Base-by-base conservation (phyloP, 2,888 invertebrate species). In the Parnassius apollo region DNA sequence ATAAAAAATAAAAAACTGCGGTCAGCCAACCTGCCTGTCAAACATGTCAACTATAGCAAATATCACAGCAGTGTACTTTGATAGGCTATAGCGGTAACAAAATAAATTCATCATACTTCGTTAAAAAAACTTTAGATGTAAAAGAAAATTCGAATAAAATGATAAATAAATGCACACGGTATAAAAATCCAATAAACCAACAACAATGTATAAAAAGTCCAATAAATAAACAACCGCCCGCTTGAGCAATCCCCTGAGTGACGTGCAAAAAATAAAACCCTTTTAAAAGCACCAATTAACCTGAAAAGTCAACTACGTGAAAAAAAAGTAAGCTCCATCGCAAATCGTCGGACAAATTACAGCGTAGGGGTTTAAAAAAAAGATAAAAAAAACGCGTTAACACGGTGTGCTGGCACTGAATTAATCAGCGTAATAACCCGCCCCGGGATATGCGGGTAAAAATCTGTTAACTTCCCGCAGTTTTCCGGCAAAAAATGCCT, bases 401-500 rank as follows among this genome's bases (percentile, higher is more conserved):
- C 73, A 71, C 66, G 65, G 69, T 65, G 64, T 57, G 68, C 69
- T 66, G 71, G 67, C 76, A 80, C 72, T 79, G 79, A 80, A 82
- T 83, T 83, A 83, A 83, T 82, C 81, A 77, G 75, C 69, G 72
- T 75, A 75, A 78, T 79, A 77, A 72, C 72, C 74, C 70, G 70
- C 65, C 59, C 63, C 71, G 74, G 78, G 76, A 62, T 61, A 44
- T 61, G 52, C 78, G 77, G 77, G 69, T 78, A 81, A 85, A 85
- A 86, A 86, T 84, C 83, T 85, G 85, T 83, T 85, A 80, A 77
- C 81, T 73, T 67, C 67, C 81, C 76, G 65, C 75, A 72, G 66
- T 68, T 61, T 68, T 68, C 75, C 73, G 72, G 66, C 61, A 69
- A 84, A 85, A 85, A 84, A 80, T 75, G 71, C 71, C 73, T 69